Evolutionary conservation across 2,113 vertebrate species (phyloP).

Genomic region (Hydropotes inermis): DNA sequence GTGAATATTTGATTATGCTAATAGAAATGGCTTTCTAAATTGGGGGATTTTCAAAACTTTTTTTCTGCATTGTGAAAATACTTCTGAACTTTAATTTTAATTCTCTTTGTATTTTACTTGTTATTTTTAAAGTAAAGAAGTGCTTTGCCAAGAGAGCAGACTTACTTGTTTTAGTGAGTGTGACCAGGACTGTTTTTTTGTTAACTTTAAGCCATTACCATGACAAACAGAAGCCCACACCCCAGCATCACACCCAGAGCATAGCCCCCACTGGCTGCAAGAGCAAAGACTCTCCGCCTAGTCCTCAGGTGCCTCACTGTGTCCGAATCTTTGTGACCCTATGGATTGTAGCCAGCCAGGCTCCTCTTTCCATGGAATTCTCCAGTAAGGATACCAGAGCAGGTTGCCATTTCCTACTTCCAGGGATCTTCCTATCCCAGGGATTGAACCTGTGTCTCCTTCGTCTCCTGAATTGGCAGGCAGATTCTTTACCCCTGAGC

Average conservation of each 20-base stretch:
- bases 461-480: not conserved
- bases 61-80: not conserved
- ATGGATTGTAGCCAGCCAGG: not conserved
- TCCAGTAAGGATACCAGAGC: not conserved
- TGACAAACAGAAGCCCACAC: conserved; percentile 45
- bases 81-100: not conserved
- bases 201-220: conserved; percentile 50
- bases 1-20: not conserved
- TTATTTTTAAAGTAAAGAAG: not conserved
- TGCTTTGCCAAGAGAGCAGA: not conserved
- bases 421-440: not conserved
- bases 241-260: not conserved
- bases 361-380: not conserved
- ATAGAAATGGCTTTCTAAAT: not conserved
- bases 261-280: not conserved
- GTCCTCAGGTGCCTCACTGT: not conserved
- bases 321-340: not conserved
- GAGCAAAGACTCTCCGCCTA: not conserved
- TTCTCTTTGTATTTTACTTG: not conserved
- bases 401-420: not conserved
- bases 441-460: not conserved
- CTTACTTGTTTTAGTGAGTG: not conserved
- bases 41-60: not conserved
- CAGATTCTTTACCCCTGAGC: not conserved
- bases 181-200: conserved; percentile 36